Evolutionary conservation across 35 echinoderm and acorn worm genomes (phyloP).

Genomic region (Hemicentrotus pulcherrimus): DNA sequence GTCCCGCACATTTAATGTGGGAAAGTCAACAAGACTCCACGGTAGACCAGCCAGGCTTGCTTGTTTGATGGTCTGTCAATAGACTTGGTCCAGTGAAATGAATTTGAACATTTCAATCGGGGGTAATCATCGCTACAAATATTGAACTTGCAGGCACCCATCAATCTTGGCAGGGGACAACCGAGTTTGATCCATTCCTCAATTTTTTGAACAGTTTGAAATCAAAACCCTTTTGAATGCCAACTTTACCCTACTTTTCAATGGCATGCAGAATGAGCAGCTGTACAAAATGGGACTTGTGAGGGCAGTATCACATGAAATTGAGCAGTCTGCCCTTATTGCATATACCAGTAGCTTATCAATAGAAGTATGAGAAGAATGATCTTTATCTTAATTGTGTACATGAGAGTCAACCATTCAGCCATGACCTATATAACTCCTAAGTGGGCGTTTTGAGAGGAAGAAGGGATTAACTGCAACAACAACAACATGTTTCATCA

Average conservation of each 20-base stretch:
- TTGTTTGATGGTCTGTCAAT: not conserved
- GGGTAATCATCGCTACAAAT: slow-evolving; percentile 1
- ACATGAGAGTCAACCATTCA: not conserved
- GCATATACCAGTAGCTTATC: not conserved
- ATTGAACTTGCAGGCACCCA: not conserved
- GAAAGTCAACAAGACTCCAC: not conserved
- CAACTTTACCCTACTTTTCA: not conserved
- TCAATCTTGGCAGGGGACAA: not conserved
- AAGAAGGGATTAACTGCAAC: not conserved
- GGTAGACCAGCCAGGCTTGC: not conserved
- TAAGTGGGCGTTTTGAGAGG: not conserved
- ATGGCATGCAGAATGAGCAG: not conserved
- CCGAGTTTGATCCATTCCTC: not conserved
- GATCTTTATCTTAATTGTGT: slow-evolving; percentile 7
- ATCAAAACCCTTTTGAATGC: not conserved
- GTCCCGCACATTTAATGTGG: not conserved
- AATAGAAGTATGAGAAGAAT: not conserved
- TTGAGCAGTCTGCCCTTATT: not conserved
- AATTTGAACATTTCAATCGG: not conserved
- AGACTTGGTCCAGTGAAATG: not conserved
- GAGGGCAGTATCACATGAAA: not conserved
- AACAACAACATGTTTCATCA: not conserved
- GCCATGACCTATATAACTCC: not conserved
- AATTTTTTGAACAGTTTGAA: not conserved
- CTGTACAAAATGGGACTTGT: not conserved